phyloP scores from a whole-genome alignment of 2,888 invertebrate genomes.

The Calameuta idolon region DNA sequence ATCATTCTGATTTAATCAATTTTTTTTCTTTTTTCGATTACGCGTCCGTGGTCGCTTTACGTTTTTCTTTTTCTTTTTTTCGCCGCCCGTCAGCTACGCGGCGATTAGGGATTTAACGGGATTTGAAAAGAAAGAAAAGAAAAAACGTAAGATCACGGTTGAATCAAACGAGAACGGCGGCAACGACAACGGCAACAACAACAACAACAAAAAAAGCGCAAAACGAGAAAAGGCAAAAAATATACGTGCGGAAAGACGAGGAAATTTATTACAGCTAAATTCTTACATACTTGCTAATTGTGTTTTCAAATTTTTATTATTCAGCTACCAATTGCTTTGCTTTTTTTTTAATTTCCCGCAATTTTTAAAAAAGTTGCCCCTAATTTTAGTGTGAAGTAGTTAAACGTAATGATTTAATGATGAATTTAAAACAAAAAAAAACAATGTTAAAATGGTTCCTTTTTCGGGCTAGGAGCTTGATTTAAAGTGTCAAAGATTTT shows the following conservation, averaged over 20 bases:
- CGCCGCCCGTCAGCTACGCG: neutral
- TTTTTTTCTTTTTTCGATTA: constrained; percentile 9
- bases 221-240: constrained; percentile 22
- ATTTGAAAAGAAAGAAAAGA: neutral
- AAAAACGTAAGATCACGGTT: constrained; percentile 11
- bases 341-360: constrained; percentile 55
- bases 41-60: neutral
- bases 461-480: constrained; percentile 66
- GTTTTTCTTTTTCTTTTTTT: neutral
- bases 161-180: constrained; percentile 16
- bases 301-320: constrained; percentile 47
- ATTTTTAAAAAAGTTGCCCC: constrained; percentile 46
- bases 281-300: constrained; percentile 36
- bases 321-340: constrained; percentile 63
- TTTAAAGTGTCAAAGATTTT: constrained; percentile 68
- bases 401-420: constrained; percentile 62
- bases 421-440: constrained; percentile 49
- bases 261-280: constrained; percentile 40
- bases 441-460: constrained; percentile 61
- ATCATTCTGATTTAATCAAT: constrained; percentile 2
- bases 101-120: neutral
- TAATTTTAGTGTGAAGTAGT: constrained; percentile 66
- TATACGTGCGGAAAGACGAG: constrained; percentile 11
- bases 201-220: constrained; percentile 16
- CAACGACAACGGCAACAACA: neutral